Conservation (phyloP, 2,113 vertebrate species). For the Coptodon bakossiorum region DNA sequence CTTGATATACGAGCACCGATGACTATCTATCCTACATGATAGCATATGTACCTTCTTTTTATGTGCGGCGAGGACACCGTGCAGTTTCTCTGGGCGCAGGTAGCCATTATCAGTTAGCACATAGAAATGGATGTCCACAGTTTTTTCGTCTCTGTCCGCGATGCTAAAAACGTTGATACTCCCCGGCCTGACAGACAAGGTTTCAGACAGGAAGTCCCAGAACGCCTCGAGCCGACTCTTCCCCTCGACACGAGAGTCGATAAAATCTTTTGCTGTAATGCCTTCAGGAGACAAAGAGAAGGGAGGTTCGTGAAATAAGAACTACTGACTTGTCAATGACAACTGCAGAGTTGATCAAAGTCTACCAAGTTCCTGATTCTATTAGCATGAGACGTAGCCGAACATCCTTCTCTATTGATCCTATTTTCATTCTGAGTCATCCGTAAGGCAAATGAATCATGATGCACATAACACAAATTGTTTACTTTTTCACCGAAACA, state of each 20-base stretch:
- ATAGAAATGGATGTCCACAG: conserved; percentile 74
- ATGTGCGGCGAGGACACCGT: conserved; percentile 69
- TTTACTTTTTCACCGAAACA: background rate
- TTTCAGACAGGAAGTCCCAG: conserved; percentile 74
- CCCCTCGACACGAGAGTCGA: conserved; percentile 63
- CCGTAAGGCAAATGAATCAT: background rate
- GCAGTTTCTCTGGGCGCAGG: conserved; percentile 75
- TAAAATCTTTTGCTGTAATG: conserved; percentile 78
- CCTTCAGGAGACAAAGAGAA: conserved; percentile 66
- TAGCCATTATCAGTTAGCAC: conserved; percentile 60
- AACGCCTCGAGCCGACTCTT: conserved; percentile 69
- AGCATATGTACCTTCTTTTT: conserved; percentile 71
- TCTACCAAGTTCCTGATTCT: conserved; percentile 23
- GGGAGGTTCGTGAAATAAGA: conserved; percentile 7
- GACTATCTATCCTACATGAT: conserved; percentile 33
- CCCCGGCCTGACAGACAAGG: conserved; percentile 62
- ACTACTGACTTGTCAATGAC: conserved; percentile 42
- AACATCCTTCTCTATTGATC: conserved; percentile 38
- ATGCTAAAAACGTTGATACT: conserved; percentile 75
- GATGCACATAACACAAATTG: background rate
- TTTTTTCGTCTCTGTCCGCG: conserved; percentile 56
- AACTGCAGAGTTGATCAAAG: conserved; percentile 53
- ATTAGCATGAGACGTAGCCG: conserved; percentile 12
- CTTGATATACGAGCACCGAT: conserved; percentile 54
- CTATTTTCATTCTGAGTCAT: background rate